A percentile compares a stretch with the other conserved stretches of the same genome.
These are phyloP conservation scores for Leptinotarsa lineolata DNA, from an alignment of 1,140 invertebrate species.

Conservation along the genomic window DNA sequence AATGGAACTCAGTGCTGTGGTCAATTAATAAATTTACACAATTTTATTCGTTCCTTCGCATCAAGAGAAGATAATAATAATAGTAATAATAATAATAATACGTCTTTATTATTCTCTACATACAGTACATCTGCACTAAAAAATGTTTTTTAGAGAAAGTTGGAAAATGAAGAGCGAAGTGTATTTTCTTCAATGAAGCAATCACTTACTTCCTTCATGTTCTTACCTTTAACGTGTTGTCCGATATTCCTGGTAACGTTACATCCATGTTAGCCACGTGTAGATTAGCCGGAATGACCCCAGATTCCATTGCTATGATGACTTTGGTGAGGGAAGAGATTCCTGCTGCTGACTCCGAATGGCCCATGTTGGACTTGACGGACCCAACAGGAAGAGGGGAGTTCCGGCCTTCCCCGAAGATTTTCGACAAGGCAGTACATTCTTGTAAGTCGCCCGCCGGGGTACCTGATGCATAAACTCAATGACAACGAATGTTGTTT, in stretches of 20 bases:
- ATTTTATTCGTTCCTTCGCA: no score
- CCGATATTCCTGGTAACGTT: slow-evolving; percentile 69
- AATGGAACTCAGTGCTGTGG: no score
- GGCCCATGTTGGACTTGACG: slow-evolving; percentile 91
- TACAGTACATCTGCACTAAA: no score
- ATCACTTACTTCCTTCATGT: no score
- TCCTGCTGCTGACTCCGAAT: slow-evolving; percentile 87
- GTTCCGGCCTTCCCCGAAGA: no score
- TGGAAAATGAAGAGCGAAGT: no score
- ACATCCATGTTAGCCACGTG: slow-evolving; percentile 72
- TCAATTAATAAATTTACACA: no score
- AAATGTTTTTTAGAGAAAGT: no score
- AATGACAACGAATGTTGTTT: background rate
- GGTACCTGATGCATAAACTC: slow-evolving; percentile 54
- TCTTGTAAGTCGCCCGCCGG: slow-evolving; percentile 84
- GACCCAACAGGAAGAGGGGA: slow-evolving; percentile 82
- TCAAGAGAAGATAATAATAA: no score
- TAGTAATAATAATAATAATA: no score
- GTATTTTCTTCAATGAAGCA: no score
- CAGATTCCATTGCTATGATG: slow-evolving; percentile 70
- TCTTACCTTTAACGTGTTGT: slow-evolving; percentile 70
- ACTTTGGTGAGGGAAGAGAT: slow-evolving; percentile 83
- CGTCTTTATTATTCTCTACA: no score
- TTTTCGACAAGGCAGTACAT: slow-evolving; percentile 53
- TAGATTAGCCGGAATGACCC: slow-evolving; percentile 71